Evolutionary conservation across 2,113 vertebrate species (phyloP).

Genomic region (Caretta caretta): DNA sequence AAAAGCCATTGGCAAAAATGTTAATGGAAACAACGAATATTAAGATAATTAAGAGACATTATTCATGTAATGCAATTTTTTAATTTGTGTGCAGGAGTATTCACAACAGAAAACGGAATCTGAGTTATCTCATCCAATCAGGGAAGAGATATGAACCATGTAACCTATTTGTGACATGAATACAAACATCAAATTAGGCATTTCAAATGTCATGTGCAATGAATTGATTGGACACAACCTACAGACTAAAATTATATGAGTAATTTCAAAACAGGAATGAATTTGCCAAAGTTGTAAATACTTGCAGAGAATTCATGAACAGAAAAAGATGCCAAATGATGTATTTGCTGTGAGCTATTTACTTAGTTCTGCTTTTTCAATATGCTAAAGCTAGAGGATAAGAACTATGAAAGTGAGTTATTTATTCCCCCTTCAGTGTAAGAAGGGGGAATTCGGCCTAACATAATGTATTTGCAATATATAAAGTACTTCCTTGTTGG

Average conservation of each 20-base stretch:
- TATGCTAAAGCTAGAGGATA: neutral
- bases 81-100: neutral
- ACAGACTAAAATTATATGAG: neutral
- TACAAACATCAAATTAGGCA: neutral
- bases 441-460: neutral
- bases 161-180: neutral
- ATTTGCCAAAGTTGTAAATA: neutral
- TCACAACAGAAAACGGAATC: neutral
- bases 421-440: neutral
- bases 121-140: neutral
- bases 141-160: neutral
- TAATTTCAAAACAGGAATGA: neutral
- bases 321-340: neutral
- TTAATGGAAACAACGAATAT: neutral
- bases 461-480: neutral
- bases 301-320: neutral
- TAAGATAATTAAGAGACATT: neutral
- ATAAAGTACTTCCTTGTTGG: neutral
- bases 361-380: neutral
- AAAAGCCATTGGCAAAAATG: neutral
- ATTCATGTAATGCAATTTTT: neutral
- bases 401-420: conserved; percentile 4
- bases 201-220: neutral
- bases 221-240: neutral
- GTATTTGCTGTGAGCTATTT: neutral